phyloP scores from a whole-genome alignment of 2,888 invertebrate species.

The Hedya salicella region DNA sequence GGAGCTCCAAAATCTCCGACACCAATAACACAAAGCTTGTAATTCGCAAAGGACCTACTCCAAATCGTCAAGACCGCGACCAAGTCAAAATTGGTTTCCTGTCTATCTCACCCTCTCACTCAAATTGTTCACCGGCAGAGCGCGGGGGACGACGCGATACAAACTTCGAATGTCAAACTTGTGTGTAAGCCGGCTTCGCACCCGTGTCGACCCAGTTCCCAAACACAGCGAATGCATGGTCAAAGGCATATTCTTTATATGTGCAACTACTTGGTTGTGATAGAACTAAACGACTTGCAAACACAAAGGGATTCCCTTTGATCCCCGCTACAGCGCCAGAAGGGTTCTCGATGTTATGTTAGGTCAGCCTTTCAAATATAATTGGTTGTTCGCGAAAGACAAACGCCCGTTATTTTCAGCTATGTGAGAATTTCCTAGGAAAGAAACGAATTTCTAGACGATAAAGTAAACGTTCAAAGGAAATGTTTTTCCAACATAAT shows the following conservation, averaged over 20 bases:
- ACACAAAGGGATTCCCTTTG: conserved; percentile 38
- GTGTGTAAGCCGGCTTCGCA: neutral
- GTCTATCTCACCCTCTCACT: no score
- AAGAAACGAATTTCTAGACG: neutral
- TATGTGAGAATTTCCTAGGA: neutral
- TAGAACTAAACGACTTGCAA: conserved; percentile 40
- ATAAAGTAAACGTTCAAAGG: neutral
- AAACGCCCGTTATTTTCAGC: conserved; percentile 17
- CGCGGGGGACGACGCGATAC: no score
- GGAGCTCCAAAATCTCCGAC: no score
- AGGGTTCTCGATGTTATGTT: conserved; percentile 30
- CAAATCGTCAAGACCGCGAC: no score
- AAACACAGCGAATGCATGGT: conserved; percentile 15
- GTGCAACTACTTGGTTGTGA: conserved; percentile 30
- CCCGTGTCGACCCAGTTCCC: conserved; percentile 22
- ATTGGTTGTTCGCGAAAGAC: conserved; percentile 31
- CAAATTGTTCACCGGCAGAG: no score
- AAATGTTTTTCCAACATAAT: neutral
- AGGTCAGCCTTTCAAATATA: conserved; percentile 42
- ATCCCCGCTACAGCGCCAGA: conserved; percentile 16
- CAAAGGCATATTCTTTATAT: conserved; percentile 23
- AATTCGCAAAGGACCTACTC: no score
- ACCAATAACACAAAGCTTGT: no score
- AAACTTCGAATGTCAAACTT: no score
- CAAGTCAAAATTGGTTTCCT: no score